Conservation (phyloP, 2,888 invertebrate genomes). For the Gari tellinella region DNA sequence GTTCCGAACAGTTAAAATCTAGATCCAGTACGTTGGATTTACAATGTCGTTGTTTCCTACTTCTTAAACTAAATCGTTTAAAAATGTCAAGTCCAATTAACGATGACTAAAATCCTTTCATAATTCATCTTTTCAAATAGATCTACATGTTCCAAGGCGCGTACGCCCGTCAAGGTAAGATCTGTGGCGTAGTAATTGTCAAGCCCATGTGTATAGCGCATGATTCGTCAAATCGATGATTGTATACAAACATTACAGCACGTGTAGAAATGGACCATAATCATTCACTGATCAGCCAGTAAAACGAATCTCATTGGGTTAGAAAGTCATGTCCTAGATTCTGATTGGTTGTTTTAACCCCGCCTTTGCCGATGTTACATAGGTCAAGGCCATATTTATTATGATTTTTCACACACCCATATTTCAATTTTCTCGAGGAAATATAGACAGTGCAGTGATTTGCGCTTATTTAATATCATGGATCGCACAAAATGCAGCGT, state of each 20-base stretch:
- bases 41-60: too few species aligned
- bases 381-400: constrained; percentile 66
- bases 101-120: too few species aligned
- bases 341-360: constrained; percentile 73
- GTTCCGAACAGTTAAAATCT: too few species aligned
- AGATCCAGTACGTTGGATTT: too few species aligned
- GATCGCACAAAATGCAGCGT: constrained; percentile 5
- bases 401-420: constrained; percentile 54
- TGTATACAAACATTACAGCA: constrained; percentile 36
- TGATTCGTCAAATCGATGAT: constrained; percentile 10
- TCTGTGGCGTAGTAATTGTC: too few species aligned
- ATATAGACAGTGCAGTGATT: neutral
- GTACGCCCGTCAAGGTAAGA: too few species aligned
- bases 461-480: constrained; percentile 1
- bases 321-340: constrained; percentile 65
- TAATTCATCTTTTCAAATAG: too few species aligned
- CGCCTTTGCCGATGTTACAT: constrained; percentile 63
- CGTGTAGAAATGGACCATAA: constrained; percentile 64
- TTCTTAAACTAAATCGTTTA: too few species aligned
- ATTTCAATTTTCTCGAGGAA: too few species aligned
- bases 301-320: constrained; percentile 71
- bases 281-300: constrained; percentile 74
- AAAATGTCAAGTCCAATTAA: too few species aligned
- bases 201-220: constrained; percentile 8
- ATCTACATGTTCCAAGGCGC: too few species aligned